Conservation (phyloP, 2,797 vertebrate species). For the Coracias cyanogaster region DNA sequence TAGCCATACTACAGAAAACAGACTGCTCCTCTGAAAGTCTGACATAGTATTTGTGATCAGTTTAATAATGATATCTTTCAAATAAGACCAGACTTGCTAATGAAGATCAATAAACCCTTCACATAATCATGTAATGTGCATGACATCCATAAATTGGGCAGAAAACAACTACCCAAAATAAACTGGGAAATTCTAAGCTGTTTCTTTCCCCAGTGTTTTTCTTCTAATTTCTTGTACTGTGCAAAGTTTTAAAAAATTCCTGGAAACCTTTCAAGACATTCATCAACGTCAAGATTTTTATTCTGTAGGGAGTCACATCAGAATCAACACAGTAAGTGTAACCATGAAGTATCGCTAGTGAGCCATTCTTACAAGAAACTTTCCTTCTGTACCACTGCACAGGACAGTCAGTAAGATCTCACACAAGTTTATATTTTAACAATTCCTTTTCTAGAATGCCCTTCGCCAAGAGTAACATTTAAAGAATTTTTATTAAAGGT, state of each 20-base stretch:
- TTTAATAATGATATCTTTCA: not conserved
- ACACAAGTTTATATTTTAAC: not conserved
- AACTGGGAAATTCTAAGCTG: not conserved
- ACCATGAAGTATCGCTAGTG: not conserved
- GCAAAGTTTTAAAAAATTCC: not conserved
- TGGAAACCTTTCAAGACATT: conserved; percentile 20
- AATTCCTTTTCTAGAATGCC: not conserved
- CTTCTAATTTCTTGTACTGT: not conserved
- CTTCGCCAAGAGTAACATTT: not conserved
- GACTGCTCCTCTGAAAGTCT: not conserved
- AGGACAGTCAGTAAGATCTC: not conserved
- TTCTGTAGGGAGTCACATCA: not conserved
- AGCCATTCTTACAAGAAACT: not conserved
- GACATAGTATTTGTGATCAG: not conserved
- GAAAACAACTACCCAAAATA: not conserved
- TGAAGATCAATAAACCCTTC: not conserved
- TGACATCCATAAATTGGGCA: not conserved
- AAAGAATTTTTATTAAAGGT: not conserved
- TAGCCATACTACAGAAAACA: not conserved
- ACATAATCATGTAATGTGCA: not conserved
- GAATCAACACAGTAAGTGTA: not conserved
- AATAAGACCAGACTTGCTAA: not conserved
- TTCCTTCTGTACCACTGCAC: not conserved
- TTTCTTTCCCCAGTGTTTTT: not conserved
- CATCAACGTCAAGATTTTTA: not conserved